Base-by-base conservation (phyloP, 2,888 invertebrate species). In the Halictus quadricinctus region DNA sequence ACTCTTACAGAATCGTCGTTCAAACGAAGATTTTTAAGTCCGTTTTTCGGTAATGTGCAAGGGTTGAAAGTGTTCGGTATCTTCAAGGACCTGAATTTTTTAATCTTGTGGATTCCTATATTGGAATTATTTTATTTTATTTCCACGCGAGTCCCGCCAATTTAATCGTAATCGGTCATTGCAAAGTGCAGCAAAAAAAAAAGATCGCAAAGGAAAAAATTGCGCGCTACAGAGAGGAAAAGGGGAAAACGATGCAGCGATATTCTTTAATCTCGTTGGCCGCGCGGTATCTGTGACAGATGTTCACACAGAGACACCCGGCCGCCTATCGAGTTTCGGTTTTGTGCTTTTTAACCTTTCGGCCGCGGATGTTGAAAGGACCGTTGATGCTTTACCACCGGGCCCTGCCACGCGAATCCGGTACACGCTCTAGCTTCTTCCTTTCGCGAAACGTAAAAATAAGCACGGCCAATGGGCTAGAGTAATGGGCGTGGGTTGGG, bases 291-390 rank as follows among this genome's bases (percentile, higher is more conserved):
- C 86, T 80, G 88, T 86, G 86, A 89, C 84, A 76, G 81, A 79
- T 83, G 81, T 84, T 89, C 81, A 48, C 78, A 66, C 82, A 84
- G 80, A 84, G 82, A 74, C 80, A 88, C 73, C 60, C 12, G 29
- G 60, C 10, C 80, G 85, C 36, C 79, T 88, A 88, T 89, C 86
- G 84, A 88, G 86, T 89, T 87, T 86, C 72, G 81, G 88, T 89
- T 86, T 88, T 79, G 80, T 75, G 82, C 88, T 83, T 86, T 89
- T 89, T 89, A 89, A 80, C 89, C 80, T 89, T 89, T 88, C 76
- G 85, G 81, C 72, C 69, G 78, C 29, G 73, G 75, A 69, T 64
- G 18, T 70, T 79, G 77, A 87, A 87, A 86, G 86, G 81, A 83
- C 83, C 78, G 86, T 72, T 74, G 83, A 76, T 77, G 76, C 64